These are phyloP conservation scores for Glaucopsyche alexis DNA, from an alignment of 2,888 invertebrate genomes.

Conservation along the genomic window DNA sequence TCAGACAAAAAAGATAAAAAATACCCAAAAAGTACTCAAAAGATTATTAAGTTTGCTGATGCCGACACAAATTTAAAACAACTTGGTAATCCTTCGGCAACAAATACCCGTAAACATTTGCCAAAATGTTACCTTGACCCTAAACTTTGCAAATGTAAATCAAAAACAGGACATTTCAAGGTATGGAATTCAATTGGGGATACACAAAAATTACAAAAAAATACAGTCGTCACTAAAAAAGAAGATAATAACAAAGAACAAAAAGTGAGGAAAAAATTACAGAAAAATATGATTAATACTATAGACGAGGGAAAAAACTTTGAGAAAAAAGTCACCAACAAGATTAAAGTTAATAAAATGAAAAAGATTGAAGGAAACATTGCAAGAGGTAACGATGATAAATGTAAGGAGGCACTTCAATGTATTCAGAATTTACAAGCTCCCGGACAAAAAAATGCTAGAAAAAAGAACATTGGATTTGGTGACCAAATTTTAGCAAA, in stretches of 20 bases:
- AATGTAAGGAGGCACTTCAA: conserved; percentile 1
- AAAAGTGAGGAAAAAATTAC: neutral
- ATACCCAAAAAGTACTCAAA: conserved; percentile 20
- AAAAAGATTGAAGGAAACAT: neutral
- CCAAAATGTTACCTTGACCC: conserved; percentile 25
- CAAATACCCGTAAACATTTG: conserved; percentile 9
- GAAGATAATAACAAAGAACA: neutral
- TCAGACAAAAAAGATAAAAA: conserved; percentile 9
- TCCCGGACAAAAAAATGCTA: neutral
- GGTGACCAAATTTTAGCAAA: conserved; percentile 8
- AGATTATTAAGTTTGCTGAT: conserved; percentile 13
- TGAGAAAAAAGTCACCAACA: neutral
- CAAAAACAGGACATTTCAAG: conserved; percentile 9
- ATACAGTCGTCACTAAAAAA: neutral
- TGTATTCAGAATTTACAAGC: neutral
- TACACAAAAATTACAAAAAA: conserved; percentile 1
- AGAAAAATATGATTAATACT: neutral
- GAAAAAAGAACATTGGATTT: conserved; percentile 4
- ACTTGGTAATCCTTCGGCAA: neutral
- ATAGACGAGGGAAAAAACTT: conserved; percentile 1
- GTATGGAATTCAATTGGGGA: neutral
- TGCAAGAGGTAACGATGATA: neutral
- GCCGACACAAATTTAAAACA: neutral
- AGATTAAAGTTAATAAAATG: neutral
- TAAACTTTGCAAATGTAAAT: conserved; percentile 17